Percentiles rank a stretch among this genome's conserved stretches.
Evolutionary conservation across 2,888 invertebrate species (phyloP).

Genomic region (Galeruca laticollis): DNA sequence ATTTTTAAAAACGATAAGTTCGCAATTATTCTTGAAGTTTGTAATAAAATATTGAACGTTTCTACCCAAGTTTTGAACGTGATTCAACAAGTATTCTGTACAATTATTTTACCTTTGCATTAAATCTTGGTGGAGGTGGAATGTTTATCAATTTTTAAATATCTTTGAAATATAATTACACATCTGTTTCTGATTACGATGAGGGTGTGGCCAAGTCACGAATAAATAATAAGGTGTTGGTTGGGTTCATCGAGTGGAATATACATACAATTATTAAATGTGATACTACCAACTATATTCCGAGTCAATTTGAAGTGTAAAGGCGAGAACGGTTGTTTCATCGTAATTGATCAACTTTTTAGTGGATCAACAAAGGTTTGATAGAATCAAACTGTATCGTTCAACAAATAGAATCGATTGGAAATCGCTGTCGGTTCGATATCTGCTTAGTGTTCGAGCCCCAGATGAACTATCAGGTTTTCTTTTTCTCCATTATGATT

Average conservation of each 20-base stretch:
- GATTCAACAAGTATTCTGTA: not conserved
- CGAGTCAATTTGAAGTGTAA: too few relatives aligned
- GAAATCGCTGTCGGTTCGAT: too few relatives aligned
- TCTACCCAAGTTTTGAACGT: not conserved
- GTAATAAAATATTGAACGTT: conserved; percentile 2
- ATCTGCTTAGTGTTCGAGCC: too few relatives aligned
- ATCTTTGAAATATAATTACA: conserved; percentile 7
- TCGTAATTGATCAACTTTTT: too few relatives aligned
- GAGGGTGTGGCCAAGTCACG: not conserved
- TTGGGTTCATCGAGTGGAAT: not conserved
- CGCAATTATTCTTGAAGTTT: conserved; percentile 2
- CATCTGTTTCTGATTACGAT: not conserved
- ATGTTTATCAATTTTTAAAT: conserved; percentile 10
- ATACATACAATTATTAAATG: not conserved
- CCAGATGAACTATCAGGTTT: too few relatives aligned
- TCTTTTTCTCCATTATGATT: too few relatives aligned
- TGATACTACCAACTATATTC: not conserved
- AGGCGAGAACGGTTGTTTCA: too few relatives aligned
- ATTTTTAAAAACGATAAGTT: not conserved
- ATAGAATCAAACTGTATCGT: too few relatives aligned
- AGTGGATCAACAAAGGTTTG: too few relatives aligned
- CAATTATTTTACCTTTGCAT: not conserved
- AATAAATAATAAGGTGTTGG: conserved; percentile 4
- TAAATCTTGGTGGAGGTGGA: conserved; percentile 2
- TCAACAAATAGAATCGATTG: too few relatives aligned